These are phyloP conservation scores for Apogon talboti DNA, from an alignment of 2,797 vertebrate species.

Conservation along the genomic window DNA sequence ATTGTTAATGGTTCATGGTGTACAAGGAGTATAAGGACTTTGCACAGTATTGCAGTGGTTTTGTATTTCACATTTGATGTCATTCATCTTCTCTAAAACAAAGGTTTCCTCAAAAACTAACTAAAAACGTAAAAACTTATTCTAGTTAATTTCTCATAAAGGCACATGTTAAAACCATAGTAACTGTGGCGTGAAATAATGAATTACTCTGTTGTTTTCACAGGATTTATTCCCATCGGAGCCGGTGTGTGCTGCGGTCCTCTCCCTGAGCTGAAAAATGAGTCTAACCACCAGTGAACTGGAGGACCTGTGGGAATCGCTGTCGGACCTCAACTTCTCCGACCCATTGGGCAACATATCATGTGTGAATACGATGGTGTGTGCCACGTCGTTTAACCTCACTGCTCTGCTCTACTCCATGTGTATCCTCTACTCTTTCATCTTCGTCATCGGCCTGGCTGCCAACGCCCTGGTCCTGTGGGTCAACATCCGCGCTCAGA, in stretches of 20 bases:
- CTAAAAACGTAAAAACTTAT: no score
- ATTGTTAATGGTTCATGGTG: no score
- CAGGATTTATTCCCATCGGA: constrained; percentile 56
- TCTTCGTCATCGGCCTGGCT: constrained; percentile 91
- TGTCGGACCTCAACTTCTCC: constrained; percentile 87
- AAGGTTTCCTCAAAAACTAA: no score
- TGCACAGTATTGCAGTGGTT: no score
- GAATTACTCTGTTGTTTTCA: constrained; percentile 57
- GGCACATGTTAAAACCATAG: no score
- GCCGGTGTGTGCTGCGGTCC: constrained; percentile 45
- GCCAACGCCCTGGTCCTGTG: constrained; percentile 94
- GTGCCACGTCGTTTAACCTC: constrained; percentile 85
- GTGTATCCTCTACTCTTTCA: constrained; percentile 92
- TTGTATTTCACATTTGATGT: no score
- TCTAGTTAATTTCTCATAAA: no score
- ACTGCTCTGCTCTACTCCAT: constrained; percentile 87
- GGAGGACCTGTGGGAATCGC: constrained; percentile 85
- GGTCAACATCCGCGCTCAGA: constrained; percentile 92
- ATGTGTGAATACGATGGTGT: constrained; percentile 86
- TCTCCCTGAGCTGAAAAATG: constrained; percentile 52
- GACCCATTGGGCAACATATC: constrained; percentile 82
- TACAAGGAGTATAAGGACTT: no score
- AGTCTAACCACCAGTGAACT: constrained; percentile 86
- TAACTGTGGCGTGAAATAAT: constrained; percentile 42
- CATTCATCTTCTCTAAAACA: no score